These are phyloP conservation scores for Setophaga petechia DNA, from an alignment of 2,113 vertebrate genomes.

Conservation along the genomic window DNA sequence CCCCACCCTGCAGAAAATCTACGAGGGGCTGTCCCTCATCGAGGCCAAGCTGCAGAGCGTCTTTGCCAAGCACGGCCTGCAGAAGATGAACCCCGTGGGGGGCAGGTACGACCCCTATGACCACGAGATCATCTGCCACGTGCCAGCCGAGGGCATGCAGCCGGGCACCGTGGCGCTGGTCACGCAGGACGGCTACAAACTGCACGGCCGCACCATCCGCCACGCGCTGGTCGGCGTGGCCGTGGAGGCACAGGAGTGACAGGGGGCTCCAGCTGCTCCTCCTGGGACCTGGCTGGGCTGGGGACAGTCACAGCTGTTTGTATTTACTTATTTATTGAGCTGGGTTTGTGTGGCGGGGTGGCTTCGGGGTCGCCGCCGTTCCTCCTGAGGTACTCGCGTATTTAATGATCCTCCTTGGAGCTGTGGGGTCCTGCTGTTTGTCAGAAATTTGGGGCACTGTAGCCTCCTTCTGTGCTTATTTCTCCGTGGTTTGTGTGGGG, in stretches of 20 bases:
- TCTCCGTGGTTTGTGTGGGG: background rate
- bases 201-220: conserved; percentile 86
- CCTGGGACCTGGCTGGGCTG: conserved; percentile 19
- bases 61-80: conserved; percentile 86
- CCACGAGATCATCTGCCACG: conserved; percentile 85
- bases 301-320: conserved; percentile 3
- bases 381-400: conserved; percentile 54
- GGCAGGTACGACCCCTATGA: conserved; percentile 84
- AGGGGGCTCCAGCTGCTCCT: background rate
- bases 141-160: conserved; percentile 75
- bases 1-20: conserved; percentile 73
- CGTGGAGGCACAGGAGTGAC: conserved; percentile 78
- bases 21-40: conserved; percentile 72
- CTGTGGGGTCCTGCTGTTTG: conserved; percentile 23
- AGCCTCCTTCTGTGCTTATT: background rate
- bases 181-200: conserved; percentile 84
- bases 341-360: conserved; percentile 48
- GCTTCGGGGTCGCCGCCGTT: background rate
- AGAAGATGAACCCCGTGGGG: conserved; percentile 84
- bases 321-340: conserved; percentile 78
- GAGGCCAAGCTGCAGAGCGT: conserved; percentile 82
- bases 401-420: conserved; percentile 45
- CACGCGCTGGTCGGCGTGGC: conserved; percentile 85
- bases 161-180: conserved; percentile 82
- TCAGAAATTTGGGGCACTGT: background rate